These are phyloP conservation scores for Zaprionus africanus DNA, from an alignment of 1,140 invertebrate genomes.

Conservation along the genomic window DNA sequence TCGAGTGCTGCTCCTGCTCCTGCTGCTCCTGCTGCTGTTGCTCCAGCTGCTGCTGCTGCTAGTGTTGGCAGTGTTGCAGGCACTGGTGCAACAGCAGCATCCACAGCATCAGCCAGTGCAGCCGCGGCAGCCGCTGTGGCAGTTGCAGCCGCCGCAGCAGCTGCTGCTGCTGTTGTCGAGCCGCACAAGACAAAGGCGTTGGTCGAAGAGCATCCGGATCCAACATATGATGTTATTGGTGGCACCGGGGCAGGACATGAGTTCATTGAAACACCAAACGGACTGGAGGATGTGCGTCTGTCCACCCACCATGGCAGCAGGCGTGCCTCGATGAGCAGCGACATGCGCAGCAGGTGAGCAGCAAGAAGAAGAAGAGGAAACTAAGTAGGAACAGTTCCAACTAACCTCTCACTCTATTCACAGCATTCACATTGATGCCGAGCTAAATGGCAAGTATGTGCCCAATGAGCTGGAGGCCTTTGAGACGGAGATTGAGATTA, in stretches of 20 bases:
- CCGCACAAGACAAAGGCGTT: constrained; percentile 71
- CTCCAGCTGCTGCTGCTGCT: constrained; percentile 28
- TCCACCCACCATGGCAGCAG: constrained; percentile 70
- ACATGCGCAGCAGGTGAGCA: constrained; percentile 73
- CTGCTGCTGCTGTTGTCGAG: constrained; percentile 54
- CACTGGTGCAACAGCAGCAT: constrained; percentile 23
- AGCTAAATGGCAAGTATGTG: constrained; percentile 80
- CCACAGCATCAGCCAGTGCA: constrained; percentile 12
- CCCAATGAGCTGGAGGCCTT: constrained; percentile 81
- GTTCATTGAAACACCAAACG: constrained; percentile 74
- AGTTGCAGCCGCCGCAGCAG: constrained; percentile 24
- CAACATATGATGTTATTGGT: constrained; percentile 75
- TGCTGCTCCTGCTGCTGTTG: constrained; percentile 32
- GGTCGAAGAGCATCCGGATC: constrained; percentile 78
- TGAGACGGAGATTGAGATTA: constrained; percentile 82
- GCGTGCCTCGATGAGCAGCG: constrained; percentile 76
- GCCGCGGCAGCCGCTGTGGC: constrained; percentile 37
- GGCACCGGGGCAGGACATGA: constrained; percentile 67
- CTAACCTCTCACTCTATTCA: neutral
- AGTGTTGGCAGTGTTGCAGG: constrained; percentile 30
- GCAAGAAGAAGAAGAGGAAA: neutral
- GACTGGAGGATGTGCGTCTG: constrained; percentile 69
- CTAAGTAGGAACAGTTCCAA: neutral
- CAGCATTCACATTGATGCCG: constrained; percentile 80
- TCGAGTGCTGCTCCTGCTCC: constrained; percentile 18